Base-by-base conservation (phyloP, 2,113 vertebrate species). In the Vireo altiloquus region DNA sequence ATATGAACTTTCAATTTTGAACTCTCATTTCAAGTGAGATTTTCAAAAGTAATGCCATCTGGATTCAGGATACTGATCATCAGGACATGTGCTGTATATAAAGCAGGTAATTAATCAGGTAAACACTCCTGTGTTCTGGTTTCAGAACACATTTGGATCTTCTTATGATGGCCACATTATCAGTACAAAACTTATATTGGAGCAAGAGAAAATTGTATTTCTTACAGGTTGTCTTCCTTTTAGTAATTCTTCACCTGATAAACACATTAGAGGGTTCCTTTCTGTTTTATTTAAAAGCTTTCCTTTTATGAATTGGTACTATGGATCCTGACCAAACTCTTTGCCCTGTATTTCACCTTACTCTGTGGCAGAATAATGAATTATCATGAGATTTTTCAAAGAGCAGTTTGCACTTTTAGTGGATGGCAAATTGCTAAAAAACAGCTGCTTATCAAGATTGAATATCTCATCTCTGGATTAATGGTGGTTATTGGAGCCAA, bases 331-430 rank as follows among this genome's bases (percentile, higher is more conserved):
- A 64, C 74, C 92, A 96, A 94, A 87, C 42, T 77, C 79, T 84
- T 85, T 95, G 93, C 75, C 94, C 94, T 75, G 82, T 59, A 61
- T 84, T 96, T 96, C 89, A 93, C 92, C 93, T 90, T 85, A 63
- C 39, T 87, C 42, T 94, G 64, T 95, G 77, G 39, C 89, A 94
- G 91, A 92, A 70, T 90, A 94, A 94, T 71, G 79, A 90, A 91
- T 92, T 85, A 71, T 91, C 93, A 79, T 63, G 90, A 80, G 90
- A 68, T 92, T 97, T 95, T 95, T 92, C 72, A 63, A 88, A 95
- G 69, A 12, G 9, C 46, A 66, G 39, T 94, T 97, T 94, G 68
- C 61, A 72, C 60, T 95, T 89, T 40, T 89, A 83, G 61, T 56
- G 70, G 85, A 86, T 90, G 59, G 87, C 69, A 92, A 90, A 95